Evolutionary conservation across 2,888 invertebrate species (phyloP).

Genomic region (Gonocerus acuteangulatus): DNA sequence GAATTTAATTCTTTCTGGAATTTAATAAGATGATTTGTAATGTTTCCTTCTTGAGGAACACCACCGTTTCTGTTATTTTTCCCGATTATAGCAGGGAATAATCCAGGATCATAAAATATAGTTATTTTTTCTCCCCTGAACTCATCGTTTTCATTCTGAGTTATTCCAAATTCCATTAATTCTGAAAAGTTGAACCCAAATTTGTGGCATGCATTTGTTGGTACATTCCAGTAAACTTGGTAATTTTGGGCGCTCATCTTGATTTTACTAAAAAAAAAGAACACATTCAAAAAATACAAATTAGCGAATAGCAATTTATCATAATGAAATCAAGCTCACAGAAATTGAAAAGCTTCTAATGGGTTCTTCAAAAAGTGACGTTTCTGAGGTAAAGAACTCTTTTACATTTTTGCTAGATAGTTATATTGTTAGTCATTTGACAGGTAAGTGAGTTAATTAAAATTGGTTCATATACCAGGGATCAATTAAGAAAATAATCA

Average conservation of each 20-base stretch:
- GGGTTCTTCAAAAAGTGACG: too few species aligned
- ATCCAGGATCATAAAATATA: constrained; percentile 67
- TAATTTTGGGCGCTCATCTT: background rate
- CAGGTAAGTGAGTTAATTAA: too few species aligned
- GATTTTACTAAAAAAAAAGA: background rate
- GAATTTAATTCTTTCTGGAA: constrained; percentile 52
- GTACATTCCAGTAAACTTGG: constrained; percentile 67
- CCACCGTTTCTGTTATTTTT: constrained; percentile 57
- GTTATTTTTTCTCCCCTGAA: constrained; percentile 59
- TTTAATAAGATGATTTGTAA: constrained; percentile 54
- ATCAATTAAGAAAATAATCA: too few species aligned
- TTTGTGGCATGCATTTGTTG: constrained; percentile 62
- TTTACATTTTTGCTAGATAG: too few species aligned
- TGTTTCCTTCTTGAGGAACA: constrained; percentile 65
- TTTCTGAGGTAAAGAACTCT: too few species aligned
- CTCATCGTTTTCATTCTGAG: constrained; percentile 56
- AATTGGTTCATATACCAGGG: too few species aligned
- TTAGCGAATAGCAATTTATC: too few species aligned
- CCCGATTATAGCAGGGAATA: constrained; percentile 41
- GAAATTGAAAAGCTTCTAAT: too few species aligned
- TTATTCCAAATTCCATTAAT: constrained; percentile 53
- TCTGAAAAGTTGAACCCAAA: constrained; percentile 54
- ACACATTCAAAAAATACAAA: too few species aligned
- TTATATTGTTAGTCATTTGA: too few species aligned
- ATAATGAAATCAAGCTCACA: too few species aligned